A percentile compares a stretch with the other conserved stretches of the same genome.
phyloP scores from a whole-genome alignment of 1,140 invertebrate species.

The Drosophila watanabei region DNA sequence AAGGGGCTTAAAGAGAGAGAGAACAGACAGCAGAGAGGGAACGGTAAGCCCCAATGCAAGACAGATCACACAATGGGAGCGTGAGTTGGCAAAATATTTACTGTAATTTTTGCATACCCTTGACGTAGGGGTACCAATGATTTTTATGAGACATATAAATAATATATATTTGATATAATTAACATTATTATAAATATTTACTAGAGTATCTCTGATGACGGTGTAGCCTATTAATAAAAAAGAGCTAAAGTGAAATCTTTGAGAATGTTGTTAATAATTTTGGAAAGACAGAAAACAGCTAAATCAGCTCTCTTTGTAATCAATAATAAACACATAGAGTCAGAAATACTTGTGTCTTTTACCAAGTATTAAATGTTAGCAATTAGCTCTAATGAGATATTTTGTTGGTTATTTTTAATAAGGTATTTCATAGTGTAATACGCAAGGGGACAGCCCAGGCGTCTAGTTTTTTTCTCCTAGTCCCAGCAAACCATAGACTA shows the following conservation, averaged over 20 bases:
- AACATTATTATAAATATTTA: neutral
- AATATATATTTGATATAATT: neutral
- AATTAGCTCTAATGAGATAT: too few species aligned
- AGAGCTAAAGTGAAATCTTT: neutral
- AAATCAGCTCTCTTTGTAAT: neutral
- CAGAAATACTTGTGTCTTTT: neutral
- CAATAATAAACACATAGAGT: neutral
- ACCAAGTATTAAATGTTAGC: too few species aligned
- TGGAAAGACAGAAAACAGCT: too few species aligned
- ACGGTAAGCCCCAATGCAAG: slow-evolving; percentile 18
- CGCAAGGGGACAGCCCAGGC: too few species aligned
- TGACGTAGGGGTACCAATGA: neutral
- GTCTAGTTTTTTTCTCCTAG: neutral
- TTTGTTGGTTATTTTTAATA: neutral
- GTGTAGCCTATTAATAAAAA: neutral
- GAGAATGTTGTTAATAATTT: too few species aligned
- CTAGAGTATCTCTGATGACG: too few species aligned
- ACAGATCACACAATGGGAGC: slow-evolving; percentile 57
- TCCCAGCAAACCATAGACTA: neutral
- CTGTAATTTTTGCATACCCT: slow-evolving; percentile 13
- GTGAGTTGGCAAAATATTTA: slow-evolving; percentile 68
- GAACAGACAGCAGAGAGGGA: neutral
- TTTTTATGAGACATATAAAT: neutral
- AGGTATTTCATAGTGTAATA: neutral
- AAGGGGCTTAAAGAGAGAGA: neutral